These are phyloP conservation scores for Prunella fulvescens DNA, from an alignment of 2,113 vertebrate species.

Conservation along the genomic window DNA sequence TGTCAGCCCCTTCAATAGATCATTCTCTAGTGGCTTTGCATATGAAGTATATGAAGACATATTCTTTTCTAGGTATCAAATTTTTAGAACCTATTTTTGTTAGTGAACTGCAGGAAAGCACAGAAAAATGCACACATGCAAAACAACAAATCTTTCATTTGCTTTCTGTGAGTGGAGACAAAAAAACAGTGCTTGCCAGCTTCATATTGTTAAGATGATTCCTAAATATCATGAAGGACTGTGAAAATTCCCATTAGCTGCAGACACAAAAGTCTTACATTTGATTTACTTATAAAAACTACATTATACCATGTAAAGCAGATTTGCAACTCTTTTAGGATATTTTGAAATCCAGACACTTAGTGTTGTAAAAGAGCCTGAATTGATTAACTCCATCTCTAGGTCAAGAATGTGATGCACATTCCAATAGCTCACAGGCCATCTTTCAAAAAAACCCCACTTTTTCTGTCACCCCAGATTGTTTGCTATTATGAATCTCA, in stretches of 20 bases:
- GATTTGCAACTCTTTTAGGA: neutral
- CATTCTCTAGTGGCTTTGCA: neutral
- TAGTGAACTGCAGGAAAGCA: neutral
- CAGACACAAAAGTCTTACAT: neutral
- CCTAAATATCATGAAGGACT: neutral
- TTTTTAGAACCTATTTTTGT: neutral
- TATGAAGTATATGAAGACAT: neutral
- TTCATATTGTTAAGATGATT: neutral
- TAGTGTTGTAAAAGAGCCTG: neutral
- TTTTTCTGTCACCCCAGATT: neutral
- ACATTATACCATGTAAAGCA: neutral
- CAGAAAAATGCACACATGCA: neutral
- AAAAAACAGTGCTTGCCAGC: neutral
- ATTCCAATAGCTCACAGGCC: neutral
- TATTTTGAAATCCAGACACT: neutral
- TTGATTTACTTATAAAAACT: neutral
- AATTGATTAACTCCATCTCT: neutral
- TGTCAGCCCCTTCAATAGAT: neutral
- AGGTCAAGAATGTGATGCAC: neutral
- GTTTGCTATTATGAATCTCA: neutral
- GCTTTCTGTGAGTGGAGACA: neutral
- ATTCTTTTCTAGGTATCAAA: neutral
- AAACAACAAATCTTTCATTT: neutral
- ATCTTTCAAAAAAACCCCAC: neutral
- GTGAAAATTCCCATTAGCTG: neutral